Percentiles rank a stretch among this genome's conserved stretches.
Conservation (phyloP, 2,888 invertebrate genomes). For the Timema podura region DNA sequence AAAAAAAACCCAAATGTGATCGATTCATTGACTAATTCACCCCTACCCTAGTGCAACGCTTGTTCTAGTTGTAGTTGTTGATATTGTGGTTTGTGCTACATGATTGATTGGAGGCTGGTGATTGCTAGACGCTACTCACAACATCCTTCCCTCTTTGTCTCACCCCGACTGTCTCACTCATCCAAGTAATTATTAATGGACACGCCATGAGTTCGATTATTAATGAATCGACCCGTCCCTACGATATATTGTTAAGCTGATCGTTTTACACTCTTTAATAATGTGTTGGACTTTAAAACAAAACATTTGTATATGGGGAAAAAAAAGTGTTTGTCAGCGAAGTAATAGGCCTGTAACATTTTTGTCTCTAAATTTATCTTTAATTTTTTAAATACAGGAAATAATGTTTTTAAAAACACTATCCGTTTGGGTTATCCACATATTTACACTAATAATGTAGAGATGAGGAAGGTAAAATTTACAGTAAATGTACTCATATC, state of each 20-base stretch:
- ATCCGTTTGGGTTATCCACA: too few relatives aligned
- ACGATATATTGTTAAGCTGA: background rate
- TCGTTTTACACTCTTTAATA: background rate
- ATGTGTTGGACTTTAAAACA: background rate
- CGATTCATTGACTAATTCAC: conserved; percentile 19
- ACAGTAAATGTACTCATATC: too few relatives aligned
- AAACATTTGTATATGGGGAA: background rate
- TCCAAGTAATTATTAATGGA: conserved; percentile 2
- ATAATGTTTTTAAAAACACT: too few relatives aligned
- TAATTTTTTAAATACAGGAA: too few relatives aligned
- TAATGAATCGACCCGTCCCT: conserved; percentile 3
- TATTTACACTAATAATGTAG: too few relatives aligned
- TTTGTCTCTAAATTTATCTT: too few relatives aligned
- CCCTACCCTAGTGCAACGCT: conserved; percentile 20
- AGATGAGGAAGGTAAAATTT: too few relatives aligned
- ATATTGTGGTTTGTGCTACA: conserved; percentile 22
- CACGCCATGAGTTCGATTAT: conserved; percentile 5
- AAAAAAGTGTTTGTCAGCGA: background rate
- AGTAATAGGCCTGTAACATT: too few relatives aligned
- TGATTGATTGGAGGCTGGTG: conserved; percentile 22
- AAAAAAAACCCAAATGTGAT: background rate
- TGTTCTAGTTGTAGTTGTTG: conserved; percentile 21
- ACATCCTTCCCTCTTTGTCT: background rate
- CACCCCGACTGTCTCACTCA: background rate
- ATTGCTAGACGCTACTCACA: conserved; percentile 10